Evolutionary conservation across 2,888 invertebrate genomes (phyloP).

Genomic region (Ramazzottius varieornatus): DNA sequence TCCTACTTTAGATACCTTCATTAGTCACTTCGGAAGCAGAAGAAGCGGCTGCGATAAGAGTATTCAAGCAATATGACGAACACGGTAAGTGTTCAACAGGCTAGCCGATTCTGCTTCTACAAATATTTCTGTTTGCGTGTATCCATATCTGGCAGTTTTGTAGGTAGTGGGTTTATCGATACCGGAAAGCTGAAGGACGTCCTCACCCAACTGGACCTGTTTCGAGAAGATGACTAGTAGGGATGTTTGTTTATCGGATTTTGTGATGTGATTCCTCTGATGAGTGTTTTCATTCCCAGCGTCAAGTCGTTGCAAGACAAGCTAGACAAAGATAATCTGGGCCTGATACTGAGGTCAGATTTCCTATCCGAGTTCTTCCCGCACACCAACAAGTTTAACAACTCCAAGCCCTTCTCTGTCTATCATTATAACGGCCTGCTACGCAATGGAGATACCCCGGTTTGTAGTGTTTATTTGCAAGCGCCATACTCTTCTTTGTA

Average conservation of each 20-base stretch:
- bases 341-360: neutral
- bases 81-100: neutral
- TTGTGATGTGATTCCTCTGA: no score
- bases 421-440: neutral
- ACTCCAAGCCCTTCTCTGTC: neutral
- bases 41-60: neutral
- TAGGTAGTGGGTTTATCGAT: neutral
- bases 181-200: neutral
- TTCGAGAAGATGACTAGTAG: neutral
- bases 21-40: neutral
- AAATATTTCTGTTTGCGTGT: neutral
- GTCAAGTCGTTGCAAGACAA: neutral
- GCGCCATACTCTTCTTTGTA: no score
- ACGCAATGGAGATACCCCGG: no score
- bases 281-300: neutral
- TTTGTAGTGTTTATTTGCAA: no score
- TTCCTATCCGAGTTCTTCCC: constrained; percentile 1
- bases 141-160: no score
- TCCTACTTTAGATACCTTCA: neutral
- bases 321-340: neutral
- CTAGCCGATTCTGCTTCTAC: neutral
- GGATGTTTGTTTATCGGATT: no score
- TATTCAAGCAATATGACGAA: neutral
- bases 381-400: neutral
- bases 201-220: neutral